Base-by-base conservation (phyloP, 2,797 vertebrate species). In the Mus caroli region DNA sequence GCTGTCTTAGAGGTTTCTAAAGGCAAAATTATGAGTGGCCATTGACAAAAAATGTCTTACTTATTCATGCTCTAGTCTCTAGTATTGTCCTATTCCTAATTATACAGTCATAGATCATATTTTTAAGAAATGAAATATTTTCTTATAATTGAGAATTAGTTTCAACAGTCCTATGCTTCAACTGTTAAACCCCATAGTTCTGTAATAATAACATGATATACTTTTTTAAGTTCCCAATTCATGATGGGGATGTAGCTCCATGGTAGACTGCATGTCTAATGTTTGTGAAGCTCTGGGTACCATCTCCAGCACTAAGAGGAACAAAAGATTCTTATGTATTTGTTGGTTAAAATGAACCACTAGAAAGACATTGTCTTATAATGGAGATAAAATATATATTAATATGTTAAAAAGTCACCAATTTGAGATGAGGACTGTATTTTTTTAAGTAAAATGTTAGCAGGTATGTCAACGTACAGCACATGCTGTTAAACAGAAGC, bases 1-100 rank as follows among this genome's bases (percentile, higher is more conserved):
- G 7, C 37, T 8, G 24, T 60, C 56, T 83, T 83, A 26, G 56
- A 43, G 24, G 24, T 43, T 40, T 82, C 98, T 2, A 98, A 98
- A 95, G 97, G 98, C 97, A 99, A 98, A 97, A 98, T 99, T 97
- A 97, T 98, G 84, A 99, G 99, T 37, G 99, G 98, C 76, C 99
- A 99, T 98, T 99, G 98, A 99, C 97, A 82, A 96, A 97, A 95
- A 40, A 71, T 14, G 37, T 60, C 58, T 91, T 76, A 77, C 54
- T 86, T 79, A 24, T 26, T 54, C 17, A 67, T 37, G 94, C 1
- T 37, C 22, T 87, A 43, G 97, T 75, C 50, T 94, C 88, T 94
- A 88, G 14, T 82, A n/a, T 97, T 96, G 97, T 93, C 86, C 56
- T 94, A 94, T 83, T 79, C 83, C 8, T 88, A 58, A 0, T 54